These are phyloP conservation scores for Amblyopsis rosae DNA, from an alignment of 2,113 vertebrate species.

Conservation along the genomic window DNA sequence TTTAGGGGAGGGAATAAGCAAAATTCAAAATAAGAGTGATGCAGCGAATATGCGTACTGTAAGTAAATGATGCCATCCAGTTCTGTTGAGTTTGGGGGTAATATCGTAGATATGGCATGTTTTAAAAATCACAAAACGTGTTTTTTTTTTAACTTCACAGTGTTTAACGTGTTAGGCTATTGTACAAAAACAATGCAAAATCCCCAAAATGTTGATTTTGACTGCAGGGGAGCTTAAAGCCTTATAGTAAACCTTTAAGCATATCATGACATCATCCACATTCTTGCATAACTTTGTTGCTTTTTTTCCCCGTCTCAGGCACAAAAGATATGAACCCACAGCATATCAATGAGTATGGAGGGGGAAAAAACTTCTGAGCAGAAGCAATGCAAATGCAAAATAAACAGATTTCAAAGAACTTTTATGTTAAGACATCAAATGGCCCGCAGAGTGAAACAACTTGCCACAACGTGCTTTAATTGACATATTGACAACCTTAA, in stretches of 20 bases:
- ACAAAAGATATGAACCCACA: constrained; percentile 53
- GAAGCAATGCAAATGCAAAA: constrained; percentile 50
- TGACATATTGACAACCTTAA: constrained; percentile 71
- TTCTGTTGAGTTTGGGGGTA: no score
- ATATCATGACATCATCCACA: constrained; percentile 46
- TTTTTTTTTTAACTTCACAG: no score
- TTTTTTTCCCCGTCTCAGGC: constrained; percentile 23
- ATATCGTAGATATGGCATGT: no score
- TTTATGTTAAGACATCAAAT: constrained; percentile 64
- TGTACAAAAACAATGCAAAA: no score
- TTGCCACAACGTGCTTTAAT: constrained; percentile 55
- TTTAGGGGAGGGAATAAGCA: no score
- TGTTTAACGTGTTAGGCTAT: not conserved
- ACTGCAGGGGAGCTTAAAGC: not conserved
- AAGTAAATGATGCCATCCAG: no score
- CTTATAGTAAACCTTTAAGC: constrained; percentile 31
- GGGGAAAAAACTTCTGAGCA: constrained; percentile 28
- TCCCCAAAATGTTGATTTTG: not conserved
- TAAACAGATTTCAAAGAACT: constrained; percentile 70
- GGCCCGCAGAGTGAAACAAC: constrained; percentile 47
- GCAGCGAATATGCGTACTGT: no score
- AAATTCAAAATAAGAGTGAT: no score
- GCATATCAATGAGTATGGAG: constrained; percentile 28
- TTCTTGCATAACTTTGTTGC: constrained; percentile 48
- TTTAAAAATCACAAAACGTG: no score